A percentile compares a stretch with the other conserved stretches of the same genome.
Evolutionary conservation across 2,888 invertebrate genomes (phyloP).

Genomic region (Tryphoninae sp.): DNA sequence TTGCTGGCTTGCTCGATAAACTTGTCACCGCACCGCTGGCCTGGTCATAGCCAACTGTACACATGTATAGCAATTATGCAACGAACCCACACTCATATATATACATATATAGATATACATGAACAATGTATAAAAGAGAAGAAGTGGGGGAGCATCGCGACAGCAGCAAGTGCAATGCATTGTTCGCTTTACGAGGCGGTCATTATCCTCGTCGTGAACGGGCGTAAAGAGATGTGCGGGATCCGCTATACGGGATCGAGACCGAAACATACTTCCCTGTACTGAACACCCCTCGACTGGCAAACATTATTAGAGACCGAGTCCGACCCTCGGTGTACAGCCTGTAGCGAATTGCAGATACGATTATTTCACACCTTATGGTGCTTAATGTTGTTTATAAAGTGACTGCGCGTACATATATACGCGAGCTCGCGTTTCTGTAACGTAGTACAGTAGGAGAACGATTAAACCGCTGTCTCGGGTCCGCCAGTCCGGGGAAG

Average conservation of each 20-base stretch:
- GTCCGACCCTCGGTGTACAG: conserved; percentile 36
- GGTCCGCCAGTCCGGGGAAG: no score
- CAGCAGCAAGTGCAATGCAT: conserved; percentile 63
- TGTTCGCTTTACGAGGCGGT: conserved; percentile 69
- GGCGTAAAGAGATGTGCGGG: conserved; percentile 59
- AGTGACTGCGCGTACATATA: conserved; percentile 2
- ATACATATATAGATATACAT: conserved; percentile 17
- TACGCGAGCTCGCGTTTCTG: neutral
- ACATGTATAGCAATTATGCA: conserved; percentile 66
- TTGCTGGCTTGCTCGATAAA: conserved; percentile 48
- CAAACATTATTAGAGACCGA: conserved; percentile 49
- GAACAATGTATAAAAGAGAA: conserved; percentile 33
- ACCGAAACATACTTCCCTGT: conserved; percentile 7
- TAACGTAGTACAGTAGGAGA: neutral
- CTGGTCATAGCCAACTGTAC: conserved; percentile 18
- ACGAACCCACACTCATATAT: conserved; percentile 31
- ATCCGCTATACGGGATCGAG: conserved; percentile 21
- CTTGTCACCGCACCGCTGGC: conserved; percentile 51
- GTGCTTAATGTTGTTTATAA: conserved; percentile 8
- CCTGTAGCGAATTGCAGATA: conserved; percentile 39
- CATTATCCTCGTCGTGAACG: conserved; percentile 65
- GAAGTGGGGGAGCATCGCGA: conserved; percentile 52
- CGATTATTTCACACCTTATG: conserved; percentile 36
- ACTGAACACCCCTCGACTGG: conserved; percentile 10
- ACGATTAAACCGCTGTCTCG: no score